Conservation (phyloP, 53 echinoderm and acorn worm species). For the Actinopyga echinites region DNA sequence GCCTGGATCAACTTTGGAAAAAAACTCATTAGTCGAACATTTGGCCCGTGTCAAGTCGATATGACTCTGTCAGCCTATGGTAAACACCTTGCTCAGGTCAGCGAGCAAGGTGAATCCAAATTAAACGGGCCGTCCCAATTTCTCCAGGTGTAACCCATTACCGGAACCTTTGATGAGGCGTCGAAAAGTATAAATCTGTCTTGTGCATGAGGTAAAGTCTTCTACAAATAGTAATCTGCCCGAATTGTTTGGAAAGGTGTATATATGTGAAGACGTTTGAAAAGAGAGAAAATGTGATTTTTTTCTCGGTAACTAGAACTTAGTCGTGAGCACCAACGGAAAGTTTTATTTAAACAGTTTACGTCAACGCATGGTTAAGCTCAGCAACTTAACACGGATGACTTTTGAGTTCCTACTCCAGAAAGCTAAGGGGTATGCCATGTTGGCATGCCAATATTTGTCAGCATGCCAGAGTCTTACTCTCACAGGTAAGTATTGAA, state of each 20-base stretch:
- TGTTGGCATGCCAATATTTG: slow-evolving; percentile 17
- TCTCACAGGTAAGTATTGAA: slow-evolving; percentile 13
- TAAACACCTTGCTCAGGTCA: slow-evolving; percentile 43
- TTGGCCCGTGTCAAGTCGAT: slow-evolving; percentile 45
- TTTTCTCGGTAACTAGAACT: too few relatives aligned
- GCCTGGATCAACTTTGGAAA: slow-evolving; percentile 10
- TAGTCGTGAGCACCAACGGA: too few relatives aligned
- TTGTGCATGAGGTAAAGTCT: not conserved
- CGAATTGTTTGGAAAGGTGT: not conserved
- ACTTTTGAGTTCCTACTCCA: not conserved
- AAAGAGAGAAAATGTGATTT: too few relatives aligned
- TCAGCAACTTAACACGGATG: too few relatives aligned
- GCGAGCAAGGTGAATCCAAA: slow-evolving; percentile 36
- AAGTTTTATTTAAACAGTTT: too few relatives aligned
- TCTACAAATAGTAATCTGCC: slow-evolving; percentile 5
- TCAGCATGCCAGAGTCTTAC: slow-evolving; percentile 12
- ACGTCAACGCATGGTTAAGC: too few relatives aligned
- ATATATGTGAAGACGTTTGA: not conserved
- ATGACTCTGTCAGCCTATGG: slow-evolving; percentile 27
- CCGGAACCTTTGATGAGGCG: slow-evolving; percentile 36
- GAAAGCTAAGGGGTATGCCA: slow-evolving; percentile 21
- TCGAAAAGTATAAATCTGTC: slow-evolving; percentile 11
- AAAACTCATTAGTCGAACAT: slow-evolving; percentile 43
- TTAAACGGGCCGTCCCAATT: slow-evolving; percentile 45
- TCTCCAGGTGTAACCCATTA: slow-evolving; percentile 46